Evolutionary conservation across 2,888 invertebrate genomes (phyloP).

Genomic region (Iselma pallidipennis): DNA sequence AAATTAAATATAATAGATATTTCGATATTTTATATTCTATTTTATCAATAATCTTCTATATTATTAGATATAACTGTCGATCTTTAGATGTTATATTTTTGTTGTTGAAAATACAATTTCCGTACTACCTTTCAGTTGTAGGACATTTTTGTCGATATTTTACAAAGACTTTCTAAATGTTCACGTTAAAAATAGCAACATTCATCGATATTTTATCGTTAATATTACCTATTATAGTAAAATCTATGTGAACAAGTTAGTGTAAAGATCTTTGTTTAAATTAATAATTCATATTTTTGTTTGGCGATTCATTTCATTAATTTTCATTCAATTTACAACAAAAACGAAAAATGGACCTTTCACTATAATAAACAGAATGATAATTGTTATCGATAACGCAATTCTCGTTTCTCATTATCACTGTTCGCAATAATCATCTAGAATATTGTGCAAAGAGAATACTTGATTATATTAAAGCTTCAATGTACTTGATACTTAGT

Average conservation of each 20-base stretch:
- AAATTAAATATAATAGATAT: slow-evolving; percentile 13
- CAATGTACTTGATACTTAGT: not conserved
- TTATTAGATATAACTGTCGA: slow-evolving; percentile 13
- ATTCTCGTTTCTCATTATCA: not conserved
- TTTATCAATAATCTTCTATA: not conserved
- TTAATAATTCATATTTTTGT: not conserved
- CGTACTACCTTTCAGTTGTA: slow-evolving; percentile 7
- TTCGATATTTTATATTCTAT: slow-evolving; percentile 2
- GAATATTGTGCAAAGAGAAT: not conserved
- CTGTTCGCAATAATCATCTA: not conserved
- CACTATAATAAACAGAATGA: not conserved
- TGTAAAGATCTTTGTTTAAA: not conserved
- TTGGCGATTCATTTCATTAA: not conserved
- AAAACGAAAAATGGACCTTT: not conserved
- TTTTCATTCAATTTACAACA: slow-evolving; percentile 3
- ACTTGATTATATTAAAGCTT: not conserved
- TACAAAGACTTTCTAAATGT: slow-evolving; percentile 5
- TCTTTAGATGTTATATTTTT: slow-evolving; percentile 12
- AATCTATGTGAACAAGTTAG: too few relatives aligned
- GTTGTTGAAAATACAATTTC: slow-evolving; percentile 22
- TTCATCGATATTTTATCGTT: not conserved
- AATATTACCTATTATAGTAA: not conserved
- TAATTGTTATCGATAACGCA: not conserved
- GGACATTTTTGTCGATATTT: slow-evolving; percentile 20
- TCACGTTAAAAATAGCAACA: slow-evolving; percentile 1